Percentiles rank a stretch among this genome's conserved stretches.
Evolutionary conservation across 2,113 vertebrate genomes (phyloP).

Genomic region (Caranx melampygus): DNA sequence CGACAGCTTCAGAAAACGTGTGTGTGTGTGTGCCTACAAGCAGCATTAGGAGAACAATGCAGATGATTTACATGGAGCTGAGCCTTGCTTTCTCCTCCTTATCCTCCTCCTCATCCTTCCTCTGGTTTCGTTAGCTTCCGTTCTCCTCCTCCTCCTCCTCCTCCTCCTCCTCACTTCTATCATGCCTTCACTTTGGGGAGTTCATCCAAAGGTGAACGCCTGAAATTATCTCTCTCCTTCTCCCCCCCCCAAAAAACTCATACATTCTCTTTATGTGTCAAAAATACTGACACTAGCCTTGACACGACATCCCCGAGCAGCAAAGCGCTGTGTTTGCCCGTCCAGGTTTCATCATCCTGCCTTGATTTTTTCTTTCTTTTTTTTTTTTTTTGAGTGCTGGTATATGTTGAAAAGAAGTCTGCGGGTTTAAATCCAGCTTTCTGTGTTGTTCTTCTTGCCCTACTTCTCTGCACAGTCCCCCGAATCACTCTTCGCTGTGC

Average conservation of each 20-base stretch:
- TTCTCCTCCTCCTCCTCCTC: slow-evolving; percentile 30
- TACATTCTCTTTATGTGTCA: slow-evolving; percentile 75
- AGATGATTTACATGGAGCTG: slow-evolving; percentile 67
- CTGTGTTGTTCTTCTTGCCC: slow-evolving; percentile 57
- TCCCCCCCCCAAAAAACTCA: slow-evolving; percentile 38
- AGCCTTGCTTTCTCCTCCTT: slow-evolving; percentile 62
- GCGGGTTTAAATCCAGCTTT: slow-evolving; percentile 57
- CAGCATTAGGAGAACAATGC: slow-evolving; percentile 71
- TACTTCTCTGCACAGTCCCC: slow-evolving; percentile 52
- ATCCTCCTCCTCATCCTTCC: slow-evolving; percentile 50
- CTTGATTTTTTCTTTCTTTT: slow-evolving; percentile 35
- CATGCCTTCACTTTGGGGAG: slow-evolving; percentile 68
- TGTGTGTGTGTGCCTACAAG: slow-evolving; percentile 39
- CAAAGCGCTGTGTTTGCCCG: slow-evolving; percentile 61
- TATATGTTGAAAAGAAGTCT: slow-evolving; percentile 56
- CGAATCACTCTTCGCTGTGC: slow-evolving; percentile 9
- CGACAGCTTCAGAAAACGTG: slow-evolving; percentile 24
- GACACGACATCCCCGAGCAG: slow-evolving; percentile 70
- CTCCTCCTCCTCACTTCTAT: slow-evolving; percentile 44
- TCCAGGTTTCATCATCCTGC: slow-evolving; percentile 72
- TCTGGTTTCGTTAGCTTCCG: slow-evolving; percentile 50
- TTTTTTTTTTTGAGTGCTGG: slow-evolving; percentile 26
- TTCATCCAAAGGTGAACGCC: slow-evolving; percentile 80
- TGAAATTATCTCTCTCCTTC: slow-evolving; percentile 27
- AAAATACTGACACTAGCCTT: slow-evolving; percentile 70